phyloP scores from a whole-genome alignment of 2,113 vertebrate species.

The Thamnaconus septentrionalis region DNA sequence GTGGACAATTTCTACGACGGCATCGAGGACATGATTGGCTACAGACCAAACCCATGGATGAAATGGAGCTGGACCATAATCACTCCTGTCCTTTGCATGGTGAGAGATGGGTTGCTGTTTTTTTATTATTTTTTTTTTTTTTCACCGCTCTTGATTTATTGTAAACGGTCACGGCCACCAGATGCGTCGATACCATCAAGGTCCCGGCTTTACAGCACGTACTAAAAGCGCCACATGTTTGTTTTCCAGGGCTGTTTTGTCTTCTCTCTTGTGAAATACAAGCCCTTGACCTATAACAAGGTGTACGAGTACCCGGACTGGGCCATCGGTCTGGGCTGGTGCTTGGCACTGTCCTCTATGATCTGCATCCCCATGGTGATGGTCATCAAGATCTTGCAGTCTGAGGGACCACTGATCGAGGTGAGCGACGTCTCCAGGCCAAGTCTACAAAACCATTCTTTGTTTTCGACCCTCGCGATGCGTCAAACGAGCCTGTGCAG shows the following conservation, averaged over 20 bases:
- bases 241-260: slow-evolving; percentile 89
- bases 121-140: too few relatives aligned
- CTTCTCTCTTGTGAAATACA: slow-evolving; percentile 95
- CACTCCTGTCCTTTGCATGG: slow-evolving; percentile 93
- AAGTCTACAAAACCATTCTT: background rate
- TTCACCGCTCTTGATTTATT: too few relatives aligned
- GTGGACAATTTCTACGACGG: slow-evolving; percentile 96
- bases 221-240: slow-evolving; percentile 35
- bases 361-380: slow-evolving; percentile 95
- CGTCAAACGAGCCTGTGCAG: too few relatives aligned
- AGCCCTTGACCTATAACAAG: slow-evolving; percentile 97
- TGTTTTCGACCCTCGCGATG: background rate
- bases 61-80: slow-evolving; percentile 97
- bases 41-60: slow-evolving; percentile 97
- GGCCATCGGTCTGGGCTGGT: slow-evolving; percentile 95
- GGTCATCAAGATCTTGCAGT: slow-evolving; percentile 89
- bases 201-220: slow-evolving; percentile 2
- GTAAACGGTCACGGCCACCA: too few relatives aligned
- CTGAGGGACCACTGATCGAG: slow-evolving; percentile 92
- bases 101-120: slow-evolving; percentile 63
- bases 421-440: slow-evolving; percentile 68
- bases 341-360: slow-evolving; percentile 93
- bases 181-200: slow-evolving; percentile 11
- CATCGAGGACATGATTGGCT: slow-evolving; percentile 99
- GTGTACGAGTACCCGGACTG: slow-evolving; percentile 91